Base-by-base conservation (phyloP, 2,113 vertebrate species). In the Rhinogobius similis region DNA sequence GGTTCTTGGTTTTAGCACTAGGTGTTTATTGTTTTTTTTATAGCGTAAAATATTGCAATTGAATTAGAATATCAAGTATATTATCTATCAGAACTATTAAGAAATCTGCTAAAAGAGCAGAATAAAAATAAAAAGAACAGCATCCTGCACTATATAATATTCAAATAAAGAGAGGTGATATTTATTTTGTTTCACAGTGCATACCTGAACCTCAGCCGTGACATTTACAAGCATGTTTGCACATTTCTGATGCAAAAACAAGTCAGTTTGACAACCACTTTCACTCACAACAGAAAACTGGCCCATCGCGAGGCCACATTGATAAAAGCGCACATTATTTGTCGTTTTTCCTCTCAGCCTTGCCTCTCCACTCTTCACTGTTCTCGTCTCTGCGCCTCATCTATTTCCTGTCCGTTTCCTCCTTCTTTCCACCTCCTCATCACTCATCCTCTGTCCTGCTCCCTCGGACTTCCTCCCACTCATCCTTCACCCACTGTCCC, bases 401-500 rank as follows among this genome's bases (percentile, higher is more conserved):
- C 62, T 71, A 70, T 67, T 82, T 71, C 39, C 41, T 24, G 44
- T 53, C 62, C 52, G 16, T 20, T 67, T 75, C 65, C 68, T 82
- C 66, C 27, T 36, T 81, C 68, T 76, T 72, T 79, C 78, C 78
- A 73, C 79, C 83, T 79, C 68, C 82, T 86, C 80, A 85, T 88
- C 70, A 38, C 65, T 90, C 81, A 88, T 79, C 74, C 79, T 63
- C 58, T 69, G 79, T 80, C 48, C 72, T 74, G 79, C 61, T 82
- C 24, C 65, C 65, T 65, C 1, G 68, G 72, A 73, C 86, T 67
- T 13, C 75, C 43, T 73, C 84, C 38, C 62, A 72, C 78, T 79
- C 80, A 74, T 88, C 76, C 76, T 67, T 86, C 73, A 82, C 78
- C 24, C 59, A 76, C 44, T 50, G 44, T 72, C 69, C 76, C 63